These are phyloP conservation scores for Cheilosia vernalis DNA, from an alignment of 2,888 invertebrate species.

Conservation along the genomic window DNA sequence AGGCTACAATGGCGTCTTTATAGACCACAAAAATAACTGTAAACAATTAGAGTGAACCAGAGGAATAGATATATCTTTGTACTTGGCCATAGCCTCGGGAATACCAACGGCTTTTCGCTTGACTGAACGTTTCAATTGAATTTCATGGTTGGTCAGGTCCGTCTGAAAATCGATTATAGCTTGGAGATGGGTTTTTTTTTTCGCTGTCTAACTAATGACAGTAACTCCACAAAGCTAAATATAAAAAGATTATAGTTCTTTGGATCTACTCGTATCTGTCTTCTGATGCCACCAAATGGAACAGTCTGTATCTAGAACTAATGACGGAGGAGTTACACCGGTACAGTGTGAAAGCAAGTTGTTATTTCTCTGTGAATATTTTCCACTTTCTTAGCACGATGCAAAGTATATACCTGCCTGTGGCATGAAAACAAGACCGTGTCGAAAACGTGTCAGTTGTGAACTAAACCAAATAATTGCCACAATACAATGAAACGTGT, in stretches of 20 bases:
- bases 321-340: background rate
- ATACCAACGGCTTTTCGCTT: constrained; percentile 35
- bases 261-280: background rate
- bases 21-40: constrained; percentile 24
- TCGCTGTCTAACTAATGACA: background rate
- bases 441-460: constrained; percentile 26
- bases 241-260: background rate
- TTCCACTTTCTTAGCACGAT: constrained; percentile 55
- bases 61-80: background rate
- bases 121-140: constrained; percentile 45
- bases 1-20: constrained; percentile 14
- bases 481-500: constrained; percentile 9
- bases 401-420: background rate
- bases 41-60: constrained; percentile 1
- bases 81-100: background rate
- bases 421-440: constrained; percentile 28
- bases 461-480: constrained; percentile 25
- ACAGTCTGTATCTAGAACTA: background rate
- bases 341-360: constrained; percentile 36
- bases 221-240: background rate
- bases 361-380: constrained; percentile 38
- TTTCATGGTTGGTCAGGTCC: constrained; percentile 38
- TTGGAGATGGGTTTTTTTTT: constrained; percentile 4
- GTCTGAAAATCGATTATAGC: constrained; percentile 31
- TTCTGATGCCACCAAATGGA: background rate